A percentile compares a stretch with the other conserved stretches of the same genome.
These are phyloP conservation scores for Drosophila varians DNA, from an alignment of 1,140 invertebrate genomes.

Conservation along the genomic window DNA sequence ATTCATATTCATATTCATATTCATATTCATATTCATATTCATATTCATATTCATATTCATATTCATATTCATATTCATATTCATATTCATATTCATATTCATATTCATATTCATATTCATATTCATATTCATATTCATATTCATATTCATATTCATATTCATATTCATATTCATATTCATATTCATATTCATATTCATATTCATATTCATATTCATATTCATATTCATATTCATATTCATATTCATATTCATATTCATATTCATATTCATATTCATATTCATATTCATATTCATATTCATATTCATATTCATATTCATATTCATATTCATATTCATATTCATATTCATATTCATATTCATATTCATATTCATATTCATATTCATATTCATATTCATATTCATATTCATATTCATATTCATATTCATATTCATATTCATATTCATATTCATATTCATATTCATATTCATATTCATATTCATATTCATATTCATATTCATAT, in stretches of 20 bases:
- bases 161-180: no score
- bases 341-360: conserved; percentile 5
- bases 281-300: neutral
- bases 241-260: no score
- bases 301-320: no score
- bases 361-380: conserved; percentile 10
- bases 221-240: no score
- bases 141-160: conserved; percentile 4
- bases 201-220: conserved; percentile 1
- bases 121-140: conserved; percentile 6
- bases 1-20: conserved; percentile 10
- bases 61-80: neutral
- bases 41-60: conserved; percentile 18
- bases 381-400: no score
- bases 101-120: no score
- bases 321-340: no score
- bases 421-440: neutral
- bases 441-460: no score
- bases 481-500: conserved; percentile 6
- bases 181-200: no score
- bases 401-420: conserved; percentile 18
- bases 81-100: no score
- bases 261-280: conserved; percentile 11
- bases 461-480: no score
- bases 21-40: no score